Evolutionary conservation across 2,888 invertebrate genomes (phyloP), one percentile per base, ranked within the genome.

Genomic region (Microctonus aethiopoides): DNA sequence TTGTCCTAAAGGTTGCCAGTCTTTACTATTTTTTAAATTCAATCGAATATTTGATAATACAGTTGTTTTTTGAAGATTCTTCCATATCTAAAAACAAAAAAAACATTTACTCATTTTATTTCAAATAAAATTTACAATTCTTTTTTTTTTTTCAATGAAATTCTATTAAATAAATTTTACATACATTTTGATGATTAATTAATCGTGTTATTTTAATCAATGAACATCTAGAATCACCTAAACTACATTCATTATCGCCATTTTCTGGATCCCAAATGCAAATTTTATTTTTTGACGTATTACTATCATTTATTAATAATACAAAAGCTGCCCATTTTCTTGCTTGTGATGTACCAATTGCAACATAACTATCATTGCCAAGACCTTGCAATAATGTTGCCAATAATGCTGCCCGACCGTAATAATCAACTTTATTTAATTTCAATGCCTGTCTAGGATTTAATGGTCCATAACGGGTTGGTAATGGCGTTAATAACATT

Each of bases 181-280:
- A 78, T 72, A 86, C 86, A 61, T 83, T 83, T 66, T 79, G 80
- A 67, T 83, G 77, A 79, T 83, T 85, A n/a, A 86, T 80, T 22
- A 86, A 69, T 24, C 84, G 79, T 7, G 78, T 80, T 32, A 84
- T 81, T 67, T 78, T 83, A 20, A 82, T 79, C 36, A 86, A 71
- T 7, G 84, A 76, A 67, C 84, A 84, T n/a, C 81, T 80, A 67
- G 79, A 83, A 26, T 86, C 86, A 22, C 76, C 78, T 20, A 84
- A 70, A 51, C 80, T 79, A 67, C 81, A 84, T 64, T 76, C 78
- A 60, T 76, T 78, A 56, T 81, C 82, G 0, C 85, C 86, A 61
- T 75, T 83, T 71, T 86, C 86, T 7, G 86, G 83, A 74, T 86
- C 86, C 86, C 86, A 86, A 22, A 86, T 69, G 86, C 86, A 86